phyloP scores from a whole-genome alignment of 2,113 vertebrate genomes.

The Panthera tigris region DNA sequence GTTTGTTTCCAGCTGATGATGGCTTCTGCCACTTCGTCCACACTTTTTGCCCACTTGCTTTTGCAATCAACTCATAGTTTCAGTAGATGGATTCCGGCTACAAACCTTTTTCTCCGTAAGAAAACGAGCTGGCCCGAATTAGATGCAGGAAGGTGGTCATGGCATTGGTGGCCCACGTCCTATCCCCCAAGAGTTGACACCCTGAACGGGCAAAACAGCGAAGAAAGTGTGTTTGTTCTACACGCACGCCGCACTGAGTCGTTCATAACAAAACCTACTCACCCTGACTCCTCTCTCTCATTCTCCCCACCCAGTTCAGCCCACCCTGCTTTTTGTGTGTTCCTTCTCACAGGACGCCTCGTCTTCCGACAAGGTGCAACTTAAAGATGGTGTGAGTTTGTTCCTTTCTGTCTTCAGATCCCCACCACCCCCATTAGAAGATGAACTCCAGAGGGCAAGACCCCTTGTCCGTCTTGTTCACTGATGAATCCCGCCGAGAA shows the following conservation, averaged over 20 bases:
- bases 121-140: neutral
- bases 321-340: accelerated
- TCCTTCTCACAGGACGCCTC: neutral
- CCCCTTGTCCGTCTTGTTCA: neutral
- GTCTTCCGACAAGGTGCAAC: neutral
- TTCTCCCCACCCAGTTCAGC: too few relatives aligned
- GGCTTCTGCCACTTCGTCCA: neutral
- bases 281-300: too few relatives aligned
- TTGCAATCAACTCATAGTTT: neutral
- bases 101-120: neutral
- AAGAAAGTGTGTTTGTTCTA: neutral
- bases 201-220: neutral
- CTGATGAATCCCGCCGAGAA: neutral
- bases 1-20: too few relatives aligned
- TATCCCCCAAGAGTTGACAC: neutral
- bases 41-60: neutral
- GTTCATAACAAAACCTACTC: accelerated
- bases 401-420: neutral
- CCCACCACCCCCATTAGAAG: too few relatives aligned
- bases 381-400: neutral
- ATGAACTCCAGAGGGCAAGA: neutral
- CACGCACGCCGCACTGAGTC: accelerated
- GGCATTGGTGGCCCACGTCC: neutral
- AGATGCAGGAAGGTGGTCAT: neutral
- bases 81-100: neutral